These are phyloP conservation scores for Dolichallabes microphthalmus DNA, from an alignment of 2,113 vertebrate species.

Conservation along the genomic window DNA sequence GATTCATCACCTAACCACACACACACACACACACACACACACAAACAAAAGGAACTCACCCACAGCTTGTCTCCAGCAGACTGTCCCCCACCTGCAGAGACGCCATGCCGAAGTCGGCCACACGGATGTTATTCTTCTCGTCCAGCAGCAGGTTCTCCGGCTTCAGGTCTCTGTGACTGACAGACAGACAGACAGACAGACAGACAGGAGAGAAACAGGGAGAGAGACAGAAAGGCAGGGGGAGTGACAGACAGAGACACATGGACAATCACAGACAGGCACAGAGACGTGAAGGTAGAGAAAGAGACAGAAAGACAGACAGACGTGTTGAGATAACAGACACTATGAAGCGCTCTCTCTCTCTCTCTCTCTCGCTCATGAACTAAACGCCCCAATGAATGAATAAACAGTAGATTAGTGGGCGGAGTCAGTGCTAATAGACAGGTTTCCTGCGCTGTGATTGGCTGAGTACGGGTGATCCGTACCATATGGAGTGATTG, in stretches of 20 bases:
- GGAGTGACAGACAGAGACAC: no score
- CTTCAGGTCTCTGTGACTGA: constrained; percentile 90
- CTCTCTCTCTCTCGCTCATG: background rate
- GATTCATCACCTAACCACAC: background rate
- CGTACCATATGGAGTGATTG: constrained; percentile 89
- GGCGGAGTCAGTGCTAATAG: background rate
- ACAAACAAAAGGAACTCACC: constrained; percentile 62
- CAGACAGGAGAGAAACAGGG: background rate
- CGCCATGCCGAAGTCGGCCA: constrained; percentile 91
- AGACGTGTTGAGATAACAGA: background rate
- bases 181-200: constrained; percentile 7
- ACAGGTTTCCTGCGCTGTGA: background rate
- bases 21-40: constrained; percentile 25
- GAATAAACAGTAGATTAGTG: background rate
- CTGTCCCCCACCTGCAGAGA: constrained; percentile 91
- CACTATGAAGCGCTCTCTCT: background rate
- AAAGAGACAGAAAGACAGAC: background rate
- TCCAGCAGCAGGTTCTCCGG: constrained; percentile 89
- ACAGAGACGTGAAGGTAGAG: background rate
- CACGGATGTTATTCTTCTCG: constrained; percentile 90
- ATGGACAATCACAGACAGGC: no score
- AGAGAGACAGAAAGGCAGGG: background rate
- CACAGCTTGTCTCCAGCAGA: constrained; percentile 87
- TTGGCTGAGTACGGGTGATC: background rate
- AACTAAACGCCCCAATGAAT: background rate